These are phyloP conservation scores for Hesperophylax magnus DNA, from an alignment of 1,140 invertebrate genomes.

Conservation along the genomic window DNA sequence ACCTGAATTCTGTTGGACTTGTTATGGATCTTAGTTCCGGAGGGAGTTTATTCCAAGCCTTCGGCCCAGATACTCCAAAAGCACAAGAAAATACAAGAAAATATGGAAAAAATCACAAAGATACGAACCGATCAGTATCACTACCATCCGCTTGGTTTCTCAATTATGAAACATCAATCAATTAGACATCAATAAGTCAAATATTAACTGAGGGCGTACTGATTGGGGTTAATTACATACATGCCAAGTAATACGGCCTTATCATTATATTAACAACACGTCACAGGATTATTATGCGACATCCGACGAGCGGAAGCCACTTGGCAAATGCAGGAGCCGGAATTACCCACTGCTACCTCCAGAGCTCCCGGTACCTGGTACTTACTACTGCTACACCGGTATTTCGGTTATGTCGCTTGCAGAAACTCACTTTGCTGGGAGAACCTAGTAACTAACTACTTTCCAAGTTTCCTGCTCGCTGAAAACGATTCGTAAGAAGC, in stretches of 20 bases:
- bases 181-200: not conserved
- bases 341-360: conserved; percentile 1
- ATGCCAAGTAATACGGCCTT: not conserved
- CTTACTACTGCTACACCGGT: not conserved
- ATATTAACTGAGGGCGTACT: not conserved
- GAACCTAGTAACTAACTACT: too few relatives aligned
- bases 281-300: conserved; percentile 26
- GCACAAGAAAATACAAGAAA: too few relatives aligned
- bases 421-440: too few relatives aligned
- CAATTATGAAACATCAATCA: not conserved
- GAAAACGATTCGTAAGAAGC: too few relatives aligned
- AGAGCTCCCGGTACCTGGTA: too few relatives aligned
- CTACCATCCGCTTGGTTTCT: not conserved
- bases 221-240: conserved; percentile 6
- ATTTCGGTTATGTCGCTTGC: too few relatives aligned
- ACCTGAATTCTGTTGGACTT: too few relatives aligned
- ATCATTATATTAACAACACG: not conserved
- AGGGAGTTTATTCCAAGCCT: too few relatives aligned
- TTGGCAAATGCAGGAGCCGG: conserved; percentile 24
- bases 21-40: too few relatives aligned
- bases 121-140: not conserved
- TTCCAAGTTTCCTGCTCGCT: too few relatives aligned
- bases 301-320: conserved; percentile 11
- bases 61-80: too few relatives aligned
- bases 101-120: too few relatives aligned